phyloP scores from a whole-genome alignment of 2,113 vertebrate species.

The Thamnaconus septentrionalis region DNA sequence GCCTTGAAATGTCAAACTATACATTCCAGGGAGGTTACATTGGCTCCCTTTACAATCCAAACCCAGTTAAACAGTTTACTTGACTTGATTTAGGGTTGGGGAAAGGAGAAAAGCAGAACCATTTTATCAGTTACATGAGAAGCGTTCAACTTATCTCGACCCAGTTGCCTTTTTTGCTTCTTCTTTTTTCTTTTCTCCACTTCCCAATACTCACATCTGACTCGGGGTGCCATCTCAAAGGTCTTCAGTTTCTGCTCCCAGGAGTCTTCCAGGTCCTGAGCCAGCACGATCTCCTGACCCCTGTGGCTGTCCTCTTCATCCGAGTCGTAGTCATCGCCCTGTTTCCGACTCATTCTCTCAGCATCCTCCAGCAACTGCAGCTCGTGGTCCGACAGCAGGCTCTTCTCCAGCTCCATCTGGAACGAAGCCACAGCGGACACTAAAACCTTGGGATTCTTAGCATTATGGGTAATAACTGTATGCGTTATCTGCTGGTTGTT shows the following conservation, averaged over 20 bases:
- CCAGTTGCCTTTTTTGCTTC: no score
- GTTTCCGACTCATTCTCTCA: constrained; percentile 75
- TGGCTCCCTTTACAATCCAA: background rate
- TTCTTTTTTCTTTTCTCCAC: no score
- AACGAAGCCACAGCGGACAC: constrained; percentile 6
- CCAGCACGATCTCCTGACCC: constrained; percentile 73
- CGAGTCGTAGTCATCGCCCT: constrained; percentile 70
- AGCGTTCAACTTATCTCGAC: no score
- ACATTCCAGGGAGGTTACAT: background rate
- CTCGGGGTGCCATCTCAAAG: constrained; percentile 74
- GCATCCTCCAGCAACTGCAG: constrained; percentile 82
- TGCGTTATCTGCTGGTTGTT: no score
- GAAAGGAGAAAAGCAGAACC: no score
- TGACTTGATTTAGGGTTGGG: no score
- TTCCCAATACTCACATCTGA: constrained; percentile 74
- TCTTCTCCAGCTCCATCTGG: constrained; percentile 89
- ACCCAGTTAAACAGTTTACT: background rate
- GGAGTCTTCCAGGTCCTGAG: constrained; percentile 87
- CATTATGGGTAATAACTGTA: background rate
- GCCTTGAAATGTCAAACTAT: constrained; percentile 36
- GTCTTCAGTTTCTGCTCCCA: constrained; percentile 88
- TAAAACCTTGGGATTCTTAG: background rate
- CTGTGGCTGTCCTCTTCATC: constrained; percentile 68
- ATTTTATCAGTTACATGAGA: no score
- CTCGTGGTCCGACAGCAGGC: constrained; percentile 89